Evolutionary conservation across 35 echinoderm and acorn worm genomes (phyloP), one percentile per base, ranked within the genome.

Genomic region (Apostichopus parvimensis): DNA sequence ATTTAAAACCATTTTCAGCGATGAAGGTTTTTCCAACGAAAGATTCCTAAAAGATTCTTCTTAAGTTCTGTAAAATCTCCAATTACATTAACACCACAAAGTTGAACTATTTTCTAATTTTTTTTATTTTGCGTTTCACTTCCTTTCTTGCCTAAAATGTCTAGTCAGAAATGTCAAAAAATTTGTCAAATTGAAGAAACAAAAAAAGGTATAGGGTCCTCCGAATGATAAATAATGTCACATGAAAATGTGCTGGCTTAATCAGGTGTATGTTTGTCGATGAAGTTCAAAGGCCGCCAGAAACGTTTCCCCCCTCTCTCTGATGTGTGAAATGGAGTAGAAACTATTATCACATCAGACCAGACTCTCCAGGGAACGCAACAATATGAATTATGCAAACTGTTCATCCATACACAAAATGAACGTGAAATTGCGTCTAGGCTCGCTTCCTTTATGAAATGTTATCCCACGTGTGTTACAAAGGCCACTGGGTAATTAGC

Each of bases 401-500:
- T 59, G 55, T 84, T 59, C 54, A 84, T 17, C 18, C 81, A 17
- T 53, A 45, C 79, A 56, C 55, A 84, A 58, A 58, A 22, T 21
- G 58, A 56, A 84, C 81, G 55, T 58, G 71, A 75, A 59, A 84
- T 84, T 84, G 81, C 54, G 57, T 56, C 58, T 54, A 84, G 81
- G 81, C 81, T 84, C 81, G 20, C 81, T 84, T 84, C 52, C 81
- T 84, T 84, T 15, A 25, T 59, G 81, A 59, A 59, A 54, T 58
- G 81, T n/a, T 84, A 58, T 59, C 57, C 57, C 81, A 84, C 81
- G 54, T 84, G 81, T 56, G 57, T 84, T 56, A 18, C 54, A 84
- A 59, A 84, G 57, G 81, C 81, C 81, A 84, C 57, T 84, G 6
- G 81, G 81, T 84, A 59, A 84, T 84, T 84, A 84, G 81, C 54